Evolutionary conservation across 2,888 invertebrate species (phyloP), one percentile per base, ranked within the genome.

Genomic region (Tenthredo scrophulariae): DNA sequence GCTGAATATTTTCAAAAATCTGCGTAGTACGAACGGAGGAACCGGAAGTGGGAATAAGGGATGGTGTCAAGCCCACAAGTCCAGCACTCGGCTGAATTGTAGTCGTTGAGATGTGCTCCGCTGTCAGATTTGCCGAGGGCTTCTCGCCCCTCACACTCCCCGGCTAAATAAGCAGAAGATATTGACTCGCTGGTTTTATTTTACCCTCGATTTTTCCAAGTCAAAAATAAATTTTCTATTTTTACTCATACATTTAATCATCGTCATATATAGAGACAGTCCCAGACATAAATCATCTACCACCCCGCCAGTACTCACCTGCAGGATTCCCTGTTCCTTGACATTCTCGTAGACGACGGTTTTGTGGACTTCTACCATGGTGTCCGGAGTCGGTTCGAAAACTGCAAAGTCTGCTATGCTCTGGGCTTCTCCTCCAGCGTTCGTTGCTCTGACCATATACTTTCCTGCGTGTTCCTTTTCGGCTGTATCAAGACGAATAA

Each of bases 371-470:
- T 96, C 96, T 22, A 96, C 94, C 95, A 96, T 95, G 18, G 95
- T 95, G 87, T 96, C 96, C 0, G 96, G 96, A 6, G 96, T 95
- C 82, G 96, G 96, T 90, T 96, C 96, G 87, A 96, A 94, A 54
- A 97, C 96, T 85, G 96, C 95, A 88, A 97, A 96, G 91, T 97
- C 97, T 10, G 97, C 97, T 87, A 96, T 96, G 92, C 97, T 97
- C 91, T 96, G 96, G n/a, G 97, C 97, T 93, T 97, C 97, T n/a
- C 97, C 97, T 26, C 96, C 97, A 82, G 96, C 94, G 91, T 97
- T 97, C 0, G 95, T 95, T 13, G 97, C 97, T 87, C 95, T 94
- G 18, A 96, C 96, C 95, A 96, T 96, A 89, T 96, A 97, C 89
- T 97, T 96, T 80, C 97, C 97, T 85, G 96, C 95, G 92, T 98